phyloP scores from a whole-genome alignment of 2,797 vertebrate genomes.

The Tachyglossus aculeatus region DNA sequence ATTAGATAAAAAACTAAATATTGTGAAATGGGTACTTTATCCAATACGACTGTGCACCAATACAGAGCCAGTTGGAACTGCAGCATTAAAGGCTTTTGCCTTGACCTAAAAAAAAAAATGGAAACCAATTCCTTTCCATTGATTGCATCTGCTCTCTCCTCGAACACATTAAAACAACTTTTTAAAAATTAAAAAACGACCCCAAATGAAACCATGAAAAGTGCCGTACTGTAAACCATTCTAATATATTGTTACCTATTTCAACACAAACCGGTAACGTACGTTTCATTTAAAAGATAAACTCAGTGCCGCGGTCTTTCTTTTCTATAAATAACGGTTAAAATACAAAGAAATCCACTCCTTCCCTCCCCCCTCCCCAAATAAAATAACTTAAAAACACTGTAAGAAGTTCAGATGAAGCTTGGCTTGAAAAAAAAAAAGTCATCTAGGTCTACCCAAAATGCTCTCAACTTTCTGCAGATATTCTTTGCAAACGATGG shows the following conservation, averaged over 20 bases:
- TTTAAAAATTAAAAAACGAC: conserved; percentile 57
- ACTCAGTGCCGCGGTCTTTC: conserved; percentile 77
- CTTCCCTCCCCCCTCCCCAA: conserved; percentile 64
- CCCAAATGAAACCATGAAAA: conserved; percentile 70
- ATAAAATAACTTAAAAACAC: conserved; percentile 64
- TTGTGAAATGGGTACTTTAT: conserved; percentile 69
- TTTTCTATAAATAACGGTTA: conserved; percentile 78
- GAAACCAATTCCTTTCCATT: conserved; percentile 55
- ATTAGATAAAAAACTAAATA: conserved; percentile 76
- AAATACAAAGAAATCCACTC: conserved; percentile 73
- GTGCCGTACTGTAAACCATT: conserved; percentile 75
- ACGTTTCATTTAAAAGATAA: conserved; percentile 67
- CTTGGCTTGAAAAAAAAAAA: conserved; percentile 75
- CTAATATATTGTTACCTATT: conserved; percentile 72
- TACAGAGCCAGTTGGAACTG: conserved; percentile 41
- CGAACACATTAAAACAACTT: conserved; percentile 58
- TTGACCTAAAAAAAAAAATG: conserved; percentile 64
- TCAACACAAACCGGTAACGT: conserved; percentile 69
- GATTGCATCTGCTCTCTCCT: conserved; percentile 71
- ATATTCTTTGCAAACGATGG: conserved; percentile 59
- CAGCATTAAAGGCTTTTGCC: conserved; percentile 59
- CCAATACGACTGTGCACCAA: conserved; percentile 64
- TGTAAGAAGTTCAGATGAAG: conserved; percentile 73
- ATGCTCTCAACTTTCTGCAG: conserved; percentile 62
- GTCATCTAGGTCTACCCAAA: conserved; percentile 63